Conservation (phyloP, 2,797 vertebrate species). For the Pantherophis vulpinus region DNA sequence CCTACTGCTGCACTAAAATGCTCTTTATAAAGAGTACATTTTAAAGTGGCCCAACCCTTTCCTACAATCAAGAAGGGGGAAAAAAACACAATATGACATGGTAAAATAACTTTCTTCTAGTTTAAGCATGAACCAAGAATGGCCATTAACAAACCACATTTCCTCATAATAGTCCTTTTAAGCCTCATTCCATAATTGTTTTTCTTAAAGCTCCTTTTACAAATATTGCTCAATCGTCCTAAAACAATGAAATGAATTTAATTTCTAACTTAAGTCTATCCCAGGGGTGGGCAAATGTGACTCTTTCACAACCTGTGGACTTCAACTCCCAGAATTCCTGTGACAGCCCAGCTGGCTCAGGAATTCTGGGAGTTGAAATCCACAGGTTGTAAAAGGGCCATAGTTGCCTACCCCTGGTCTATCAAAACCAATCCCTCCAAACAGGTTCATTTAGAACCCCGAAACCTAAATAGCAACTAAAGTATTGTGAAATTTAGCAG, state of each 20-base stretch:
- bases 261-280: background rate
- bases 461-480: background rate
- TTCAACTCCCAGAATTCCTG: too few species aligned
- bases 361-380: too few species aligned
- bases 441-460: background rate
- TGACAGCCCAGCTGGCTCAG: too few species aligned
- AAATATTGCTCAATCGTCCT: background rate
- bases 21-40: background rate
- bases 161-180: too few species aligned
- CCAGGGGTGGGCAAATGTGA: too few species aligned
- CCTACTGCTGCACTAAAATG: background rate
- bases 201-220: background rate
- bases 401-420: background rate
- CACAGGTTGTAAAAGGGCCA: too few species aligned
- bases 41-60: background rate
- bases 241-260: background rate
- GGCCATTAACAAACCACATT: background rate
- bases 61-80: background rate
- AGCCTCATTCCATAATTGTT: background rate
- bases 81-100: background rate
- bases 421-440: background rate
- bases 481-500: background rate
- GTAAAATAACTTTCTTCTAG: background rate
- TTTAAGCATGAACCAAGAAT: background rate
- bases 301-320: too few species aligned